Evolutionary conservation across 2,888 invertebrate species (phyloP).

Genomic region (Drosophila fulvimacula): DNA sequence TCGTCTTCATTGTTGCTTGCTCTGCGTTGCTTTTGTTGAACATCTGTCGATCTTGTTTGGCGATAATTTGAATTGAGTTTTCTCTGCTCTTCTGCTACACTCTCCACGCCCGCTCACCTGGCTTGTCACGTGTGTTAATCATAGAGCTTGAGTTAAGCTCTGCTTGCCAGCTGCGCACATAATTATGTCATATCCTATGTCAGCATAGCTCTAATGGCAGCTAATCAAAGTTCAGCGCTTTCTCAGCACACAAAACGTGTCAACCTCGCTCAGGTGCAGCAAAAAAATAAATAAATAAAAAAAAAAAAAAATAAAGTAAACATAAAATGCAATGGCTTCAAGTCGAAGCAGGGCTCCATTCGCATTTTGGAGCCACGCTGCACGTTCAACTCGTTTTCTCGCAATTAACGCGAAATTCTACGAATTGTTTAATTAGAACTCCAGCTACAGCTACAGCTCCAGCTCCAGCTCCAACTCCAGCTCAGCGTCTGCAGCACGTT

Average conservation of each 20-base stretch:
- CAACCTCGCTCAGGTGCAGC: constrained; percentile 37
- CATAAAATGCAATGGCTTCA: constrained; percentile 15
- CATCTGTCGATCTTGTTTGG: constrained; percentile 82
- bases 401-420: constrained; percentile 85
- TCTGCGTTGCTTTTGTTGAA: constrained; percentile 61
- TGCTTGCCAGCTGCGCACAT: constrained; percentile 20
- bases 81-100: constrained; percentile 53
- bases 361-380: constrained; percentile 34
- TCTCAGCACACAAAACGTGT: constrained; percentile 54
- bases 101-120: neutral
- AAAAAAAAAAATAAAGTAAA: neutral
- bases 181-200: constrained; percentile 32
- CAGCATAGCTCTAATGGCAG: constrained; percentile 28
- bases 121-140: constrained; percentile 60
- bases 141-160: constrained; percentile 44
- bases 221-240: constrained; percentile 65
- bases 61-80: constrained; percentile 83
- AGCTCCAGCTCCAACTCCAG: constrained; percentile 25
- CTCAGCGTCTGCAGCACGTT: constrained; percentile 65
- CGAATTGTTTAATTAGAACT: constrained; percentile 85
- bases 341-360: constrained; percentile 14
- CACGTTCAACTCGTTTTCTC: constrained; percentile 83
- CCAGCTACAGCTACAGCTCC: constrained; percentile 38
- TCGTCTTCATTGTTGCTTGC: constrained; percentile 31
- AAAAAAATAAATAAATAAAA: too few relatives aligned